Conservation (phyloP, 2,113 vertebrate genomes). For the Perca flavescens region DNA sequence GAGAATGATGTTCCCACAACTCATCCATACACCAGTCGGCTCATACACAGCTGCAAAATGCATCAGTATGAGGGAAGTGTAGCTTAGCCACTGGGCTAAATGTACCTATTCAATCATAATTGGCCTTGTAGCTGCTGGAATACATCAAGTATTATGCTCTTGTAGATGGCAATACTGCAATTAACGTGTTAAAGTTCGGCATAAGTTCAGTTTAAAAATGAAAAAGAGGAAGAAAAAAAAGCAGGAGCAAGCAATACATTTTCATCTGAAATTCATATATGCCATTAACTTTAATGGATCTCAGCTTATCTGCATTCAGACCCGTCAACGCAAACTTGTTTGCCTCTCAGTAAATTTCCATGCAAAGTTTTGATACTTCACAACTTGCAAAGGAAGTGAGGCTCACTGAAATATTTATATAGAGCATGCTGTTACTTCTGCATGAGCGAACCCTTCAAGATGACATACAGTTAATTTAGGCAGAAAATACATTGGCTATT, state of each 20-base stretch:
- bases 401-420: conserved; percentile 72
- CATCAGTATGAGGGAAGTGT: conserved; percentile 17
- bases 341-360: conserved; percentile 44
- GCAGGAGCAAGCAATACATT: conserved; percentile 10
- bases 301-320: conserved; percentile 46
- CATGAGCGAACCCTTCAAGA: conserved; percentile 57
- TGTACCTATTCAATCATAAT: conserved; percentile 13
- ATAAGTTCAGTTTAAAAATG: conserved; percentile 39
- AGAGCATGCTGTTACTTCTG: conserved; percentile 52
- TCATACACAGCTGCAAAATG: conserved; percentile 44
- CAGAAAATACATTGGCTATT: conserved; percentile 74
- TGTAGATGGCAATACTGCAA: not conserved
- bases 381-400: conserved; percentile 42
- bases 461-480: conserved; percentile 66
- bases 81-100: not conserved
- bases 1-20: conserved; percentile 39
- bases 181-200: conserved; percentile 44
- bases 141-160: not conserved
- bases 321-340: conserved; percentile 38
- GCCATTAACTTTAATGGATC: conserved; percentile 41
- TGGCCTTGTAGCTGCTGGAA: conserved; percentile 18
- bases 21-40: not conserved
- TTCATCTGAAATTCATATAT: conserved; percentile 23
- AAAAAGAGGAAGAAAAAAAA: not conserved
- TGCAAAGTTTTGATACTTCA: conserved; percentile 32